Base-by-base conservation (phyloP, 1,140 invertebrate species). In the Drosophila sulfurigaster region DNA sequence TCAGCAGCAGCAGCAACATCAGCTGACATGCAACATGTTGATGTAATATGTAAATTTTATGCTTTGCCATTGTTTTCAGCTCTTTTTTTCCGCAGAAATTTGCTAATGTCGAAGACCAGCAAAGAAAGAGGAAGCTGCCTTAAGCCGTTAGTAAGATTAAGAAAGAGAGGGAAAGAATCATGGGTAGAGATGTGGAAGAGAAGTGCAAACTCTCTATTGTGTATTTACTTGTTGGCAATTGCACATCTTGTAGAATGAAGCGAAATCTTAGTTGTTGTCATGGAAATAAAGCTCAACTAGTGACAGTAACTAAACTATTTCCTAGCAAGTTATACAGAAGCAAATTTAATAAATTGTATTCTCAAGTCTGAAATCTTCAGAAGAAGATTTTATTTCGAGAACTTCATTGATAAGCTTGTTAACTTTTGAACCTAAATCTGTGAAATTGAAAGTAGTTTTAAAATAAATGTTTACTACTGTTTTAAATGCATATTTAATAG, bases 1-100 rank as follows among this genome's bases (percentile, higher is more conserved):
- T 25, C 56, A 32, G n/a, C 48, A 62, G 13, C 59, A 73, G 30
- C 66, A 64, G 25, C 62, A 35, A 41, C 56, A 32, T 20, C 56
- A 62, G 28, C 65, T 75, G 78, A 70, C 81, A 85, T 85, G 81
- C 81, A 85, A 85, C 81, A 85, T 85, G 81, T 85, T 85, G 81
- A 85, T 85, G 81, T 85, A 85, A 85, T 85, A 85, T 85, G 82
- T 82, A 81, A 85, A 85, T 85, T 72, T 76, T 71, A 69, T 75
- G 78, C 77, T 78, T 32, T 54, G 75, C 80, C 77, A 86, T 85
- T 85, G 82, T 85, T 75, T 83, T 59, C 25, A 74, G 77, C 41
- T 38, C 11, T 70, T 82, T 80, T 16, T 75, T 75, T 83, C 74
- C 62, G 46, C 52, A 77, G 81, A 83, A 83, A 83, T 70, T 71